Evolutionary conservation across 2,888 invertebrate species (phyloP), one percentile per base, ranked within the genome.

Genomic region (Tetanocera ferruginea): DNA sequence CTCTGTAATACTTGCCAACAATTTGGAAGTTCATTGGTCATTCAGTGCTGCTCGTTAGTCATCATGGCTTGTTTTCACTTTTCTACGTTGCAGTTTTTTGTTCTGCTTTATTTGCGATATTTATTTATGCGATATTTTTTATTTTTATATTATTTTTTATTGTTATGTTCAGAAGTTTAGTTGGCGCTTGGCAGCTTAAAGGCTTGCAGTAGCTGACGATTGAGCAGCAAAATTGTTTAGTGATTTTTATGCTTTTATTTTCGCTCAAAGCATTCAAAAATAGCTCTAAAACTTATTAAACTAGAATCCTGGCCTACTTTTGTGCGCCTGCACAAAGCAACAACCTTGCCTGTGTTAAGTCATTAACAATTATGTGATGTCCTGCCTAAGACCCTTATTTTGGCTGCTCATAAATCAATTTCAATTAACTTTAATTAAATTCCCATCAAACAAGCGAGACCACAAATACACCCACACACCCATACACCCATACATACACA

Each of bases 361-460:
- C 31, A 11, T 17, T 31, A 31, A 28, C 17, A 17, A 34, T 64
- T n/a, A 5, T 4, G 25, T 64, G 4, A 5, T 4, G 25, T 11
- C 14, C 57, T 25, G 4, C 25, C 25, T 9, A 25, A 28, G 25
- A 5, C 28, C 57, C 23, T 14, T 60, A 51, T 28, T 49, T 51
- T 1, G 49, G 69, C 28, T n/a, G 73, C 67, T 76, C 79, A 84
- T 87, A 86, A 87, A 87, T 87, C 87, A 87, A 87, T 85, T 86
- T 84, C 87, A 87, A 87, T 87, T 87, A 87, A 85, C 87, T 83
- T 87, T 87, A 87, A 87, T 87, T 87, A 87, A 87, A 87, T 87
- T 85, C 82, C 82, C 84, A 87, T 87, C 83, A 86, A 86, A 83
- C 86, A 84, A 87, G 83, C 86, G 84, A 86, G 83, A 87, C 85